Evolutionary conservation across 2,113 vertebrate species (phyloP).

Genomic region (Polyodon spathula): DNA sequence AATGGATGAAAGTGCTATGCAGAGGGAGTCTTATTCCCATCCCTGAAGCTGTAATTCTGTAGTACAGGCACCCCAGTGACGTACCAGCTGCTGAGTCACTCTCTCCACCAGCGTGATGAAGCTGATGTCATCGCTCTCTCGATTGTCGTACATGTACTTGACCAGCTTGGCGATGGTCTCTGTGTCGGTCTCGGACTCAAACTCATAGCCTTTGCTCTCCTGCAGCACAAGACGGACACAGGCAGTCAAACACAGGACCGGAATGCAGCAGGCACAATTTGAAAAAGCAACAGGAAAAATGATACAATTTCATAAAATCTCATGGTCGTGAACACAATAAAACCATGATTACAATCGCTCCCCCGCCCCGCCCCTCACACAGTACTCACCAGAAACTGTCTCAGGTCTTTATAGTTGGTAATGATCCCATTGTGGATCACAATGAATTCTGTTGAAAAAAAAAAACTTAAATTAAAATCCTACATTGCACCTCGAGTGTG

Average conservation of each 20-base stretch:
- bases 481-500: background rate
- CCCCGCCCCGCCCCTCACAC: no score
- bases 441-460: slow-evolving; percentile 73
- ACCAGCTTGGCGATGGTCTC: slow-evolving; percentile 91
- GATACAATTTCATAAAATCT: slow-evolving; percentile 3
- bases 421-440: slow-evolving; percentile 98
- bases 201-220: slow-evolving; percentile 96
- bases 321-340: background rate
- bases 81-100: slow-evolving; percentile 90
- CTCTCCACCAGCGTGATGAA: slow-evolving; percentile 90
- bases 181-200: slow-evolving; percentile 94
- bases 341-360: no score
- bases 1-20: no score
- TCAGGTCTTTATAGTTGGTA: slow-evolving; percentile 96
- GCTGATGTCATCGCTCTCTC: slow-evolving; percentile 79
- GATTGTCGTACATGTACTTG: slow-evolving; percentile 97
- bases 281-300: no score
- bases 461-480: background rate
- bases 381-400: slow-evolving; percentile 85
- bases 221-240: slow-evolving; percentile 28
- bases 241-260: background rate
- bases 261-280: no score
- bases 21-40: no score
- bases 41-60: no score
- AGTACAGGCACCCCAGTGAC: background rate